These are phyloP conservation scores for Tapirus indicus DNA, from an alignment of 2,797 vertebrate species.

Conservation along the genomic window DNA sequence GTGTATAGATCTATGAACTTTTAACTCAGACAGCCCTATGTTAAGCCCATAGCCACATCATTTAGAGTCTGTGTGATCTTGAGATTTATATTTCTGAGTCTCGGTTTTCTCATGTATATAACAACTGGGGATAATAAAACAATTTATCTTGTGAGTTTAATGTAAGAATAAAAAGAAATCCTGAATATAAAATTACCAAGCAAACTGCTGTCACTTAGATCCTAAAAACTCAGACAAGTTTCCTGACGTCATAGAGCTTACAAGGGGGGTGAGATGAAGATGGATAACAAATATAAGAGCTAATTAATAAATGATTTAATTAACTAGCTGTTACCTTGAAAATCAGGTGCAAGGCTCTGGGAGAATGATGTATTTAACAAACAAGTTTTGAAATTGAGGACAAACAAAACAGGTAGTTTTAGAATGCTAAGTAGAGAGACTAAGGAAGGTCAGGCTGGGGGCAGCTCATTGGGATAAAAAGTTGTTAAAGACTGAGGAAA, in stretches of 20 bases:
- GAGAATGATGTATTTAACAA: background rate
- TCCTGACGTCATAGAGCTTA: background rate
- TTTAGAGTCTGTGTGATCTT: background rate
- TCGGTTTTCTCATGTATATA: background rate
- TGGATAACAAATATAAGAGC: background rate
- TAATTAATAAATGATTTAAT: background rate
- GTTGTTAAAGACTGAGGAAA: background rate
- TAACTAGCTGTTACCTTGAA: constrained; percentile 5
- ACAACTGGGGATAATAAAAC: background rate
- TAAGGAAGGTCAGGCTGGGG: background rate
- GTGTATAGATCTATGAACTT: background rate
- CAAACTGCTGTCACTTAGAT: background rate
- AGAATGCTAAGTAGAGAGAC: background rate
- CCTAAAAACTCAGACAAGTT: background rate
- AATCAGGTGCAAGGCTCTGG: background rate
- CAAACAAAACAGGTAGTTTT: background rate
- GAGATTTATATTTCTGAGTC: background rate
- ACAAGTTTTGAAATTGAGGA: background rate
- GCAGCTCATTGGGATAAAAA: background rate
- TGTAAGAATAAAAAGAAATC: constrained; percentile 9
- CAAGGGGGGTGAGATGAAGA: background rate
- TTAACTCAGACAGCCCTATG: background rate
- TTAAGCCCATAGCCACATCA: background rate
- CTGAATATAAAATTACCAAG: background rate
- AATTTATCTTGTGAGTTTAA: background rate